A percentile compares a stretch with the other conserved stretches of the same genome.
These are phyloP conservation scores for Cyanistes caeruleus DNA, from an alignment of 2,113 vertebrate genomes.

Conservation along the genomic window DNA sequence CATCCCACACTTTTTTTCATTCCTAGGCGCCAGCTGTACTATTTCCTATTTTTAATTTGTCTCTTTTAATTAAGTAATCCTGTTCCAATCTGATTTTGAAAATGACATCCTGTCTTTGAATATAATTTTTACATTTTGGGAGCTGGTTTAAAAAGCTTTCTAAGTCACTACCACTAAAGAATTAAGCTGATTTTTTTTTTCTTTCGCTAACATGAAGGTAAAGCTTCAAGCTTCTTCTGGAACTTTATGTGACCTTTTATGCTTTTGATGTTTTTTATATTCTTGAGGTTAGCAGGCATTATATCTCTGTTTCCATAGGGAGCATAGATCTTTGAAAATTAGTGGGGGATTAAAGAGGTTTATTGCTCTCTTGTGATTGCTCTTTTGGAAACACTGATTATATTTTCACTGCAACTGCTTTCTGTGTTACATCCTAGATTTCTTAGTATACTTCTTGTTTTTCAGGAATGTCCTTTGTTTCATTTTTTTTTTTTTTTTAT, in stretches of 20 bases:
- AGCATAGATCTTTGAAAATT: conserved; percentile 61
- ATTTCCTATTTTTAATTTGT: conserved; percentile 44
- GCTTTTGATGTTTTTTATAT: conserved; percentile 63
- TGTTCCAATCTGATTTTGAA: conserved; percentile 55
- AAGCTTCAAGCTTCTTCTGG: conserved; percentile 50
- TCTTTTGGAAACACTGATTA: conserved; percentile 13
- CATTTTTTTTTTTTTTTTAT: background rate
- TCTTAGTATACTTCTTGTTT: background rate
- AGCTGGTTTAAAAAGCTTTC: conserved; percentile 41
- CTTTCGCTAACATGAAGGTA: conserved; percentile 53
- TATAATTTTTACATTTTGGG: conserved; percentile 39
- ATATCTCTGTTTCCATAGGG: conserved; percentile 42
- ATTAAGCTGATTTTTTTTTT: conserved; percentile 46
- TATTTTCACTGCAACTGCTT: conserved; percentile 8
- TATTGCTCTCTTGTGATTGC: background rate
- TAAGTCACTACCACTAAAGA: conserved; percentile 17
- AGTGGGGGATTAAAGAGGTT: conserved; percentile 36
- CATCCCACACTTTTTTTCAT: background rate
- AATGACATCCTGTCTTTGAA: conserved; percentile 53
- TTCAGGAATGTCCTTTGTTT: background rate
- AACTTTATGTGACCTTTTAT: conserved; percentile 65
- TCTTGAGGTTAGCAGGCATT: conserved; percentile 36
- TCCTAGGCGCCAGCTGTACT: background rate
- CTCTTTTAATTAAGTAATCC: conserved; percentile 48
- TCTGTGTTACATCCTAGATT: background rate